Conservation (phyloP, 2,888 invertebrate genomes). For the Cantharis lateralis region DNA sequence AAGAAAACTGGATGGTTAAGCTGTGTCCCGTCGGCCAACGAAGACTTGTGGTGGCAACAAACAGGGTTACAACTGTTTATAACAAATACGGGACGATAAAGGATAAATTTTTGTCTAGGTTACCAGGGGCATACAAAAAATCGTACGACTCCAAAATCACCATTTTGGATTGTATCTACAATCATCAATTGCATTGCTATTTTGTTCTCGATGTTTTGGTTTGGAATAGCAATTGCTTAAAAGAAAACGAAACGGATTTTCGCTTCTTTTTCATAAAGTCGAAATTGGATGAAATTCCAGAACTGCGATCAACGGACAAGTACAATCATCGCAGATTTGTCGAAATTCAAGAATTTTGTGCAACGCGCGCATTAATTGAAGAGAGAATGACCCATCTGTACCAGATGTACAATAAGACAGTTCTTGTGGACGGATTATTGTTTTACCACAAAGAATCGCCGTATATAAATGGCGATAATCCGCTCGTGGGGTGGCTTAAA, state of each 20-base stretch:
- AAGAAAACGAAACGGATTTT: conserved; percentile 81
- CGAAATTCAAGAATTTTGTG: conserved; percentile 58
- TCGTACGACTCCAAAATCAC: conserved; percentile 58
- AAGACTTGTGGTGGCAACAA: conserved; percentile 77
- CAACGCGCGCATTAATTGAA: conserved; percentile 57
- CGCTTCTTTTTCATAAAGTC: conserved; percentile 82
- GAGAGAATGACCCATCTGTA: conserved; percentile 52
- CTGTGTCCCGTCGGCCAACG: conserved; percentile 86
- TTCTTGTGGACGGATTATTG: conserved; percentile 80
- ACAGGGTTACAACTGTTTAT: conserved; percentile 71
- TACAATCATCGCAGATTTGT: conserved; percentile 58
- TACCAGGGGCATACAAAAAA: conserved; percentile 73
- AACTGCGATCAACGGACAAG: conserved; percentile 50
- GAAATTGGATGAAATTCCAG: conserved; percentile 70
- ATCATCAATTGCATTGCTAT: conserved; percentile 63
- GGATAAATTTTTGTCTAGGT: conserved; percentile 63
- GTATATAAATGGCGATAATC: conserved; percentile 77
- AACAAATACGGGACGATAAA: conserved; percentile 66
- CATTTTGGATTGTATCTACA: conserved; percentile 84
- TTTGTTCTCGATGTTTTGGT: conserved; percentile 83
- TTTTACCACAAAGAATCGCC: conserved; percentile 87
- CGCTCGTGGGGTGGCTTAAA: conserved; percentile 91
- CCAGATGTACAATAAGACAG: conserved; percentile 48
- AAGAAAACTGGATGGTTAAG: conserved; percentile 72
- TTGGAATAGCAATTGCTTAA: conserved; percentile 76